These are phyloP conservation scores for Anoncus sp. DNA, from an alignment of 2,888 invertebrate genomes.

Conservation along the genomic window DNA sequence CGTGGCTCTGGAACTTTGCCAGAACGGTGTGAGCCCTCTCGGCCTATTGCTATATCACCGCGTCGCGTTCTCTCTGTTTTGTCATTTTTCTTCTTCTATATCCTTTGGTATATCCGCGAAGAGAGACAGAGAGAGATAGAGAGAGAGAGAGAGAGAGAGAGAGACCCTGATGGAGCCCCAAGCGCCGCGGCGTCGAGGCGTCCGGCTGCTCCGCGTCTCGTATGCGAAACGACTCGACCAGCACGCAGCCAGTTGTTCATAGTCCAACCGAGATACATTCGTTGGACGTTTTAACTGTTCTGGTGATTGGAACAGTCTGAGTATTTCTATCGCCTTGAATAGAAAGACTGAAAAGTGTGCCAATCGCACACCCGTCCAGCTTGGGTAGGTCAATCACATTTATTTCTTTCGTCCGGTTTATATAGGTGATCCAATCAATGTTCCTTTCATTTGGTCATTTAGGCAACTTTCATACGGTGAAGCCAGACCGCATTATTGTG, in stretches of 20 bases:
- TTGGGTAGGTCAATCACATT: neutral
- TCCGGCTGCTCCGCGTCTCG: constrained; percentile 12
- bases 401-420: neutral
- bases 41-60: constrained; percentile 46
- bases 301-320: neutral
- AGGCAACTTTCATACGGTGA: no score
- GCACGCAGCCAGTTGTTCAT: neutral
- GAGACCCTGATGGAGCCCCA: constrained; percentile 29
- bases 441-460: no score
- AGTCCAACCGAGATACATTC: neutral
- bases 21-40: constrained; percentile 51
- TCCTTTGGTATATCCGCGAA: constrained; percentile 32
- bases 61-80: constrained; percentile 44
- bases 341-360: neutral
- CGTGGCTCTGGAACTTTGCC: constrained; percentile 65
- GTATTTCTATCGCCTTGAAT: neutral
- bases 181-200: constrained; percentile 41
- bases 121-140: no score
- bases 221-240: constrained; percentile 7
- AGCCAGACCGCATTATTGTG: no score
- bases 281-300: neutral
- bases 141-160: no score
- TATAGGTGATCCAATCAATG: no score
- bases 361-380: neutral
- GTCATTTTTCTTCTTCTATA: constrained; percentile 24